phyloP scores from a whole-genome alignment of 2,797 vertebrate species.

The Falco concolor region DNA sequence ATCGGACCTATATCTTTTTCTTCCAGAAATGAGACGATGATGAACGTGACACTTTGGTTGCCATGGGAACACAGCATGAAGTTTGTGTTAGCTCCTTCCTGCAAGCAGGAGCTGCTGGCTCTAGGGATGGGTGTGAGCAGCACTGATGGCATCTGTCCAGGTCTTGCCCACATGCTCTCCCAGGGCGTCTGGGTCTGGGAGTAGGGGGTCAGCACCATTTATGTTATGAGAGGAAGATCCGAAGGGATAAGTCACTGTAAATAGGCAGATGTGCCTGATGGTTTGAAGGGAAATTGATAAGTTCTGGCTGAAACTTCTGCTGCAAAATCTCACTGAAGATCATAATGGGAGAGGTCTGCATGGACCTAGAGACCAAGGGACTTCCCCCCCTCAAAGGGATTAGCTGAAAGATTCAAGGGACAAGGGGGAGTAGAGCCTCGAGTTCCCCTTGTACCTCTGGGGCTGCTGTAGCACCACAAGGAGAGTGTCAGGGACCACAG shows the following conservation, averaged over 20 bases:
- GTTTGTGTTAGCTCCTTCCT: neutral
- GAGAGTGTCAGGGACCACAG: neutral
- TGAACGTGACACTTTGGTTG: constrained; percentile 41
- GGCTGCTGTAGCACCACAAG: neutral
- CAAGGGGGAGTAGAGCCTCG: neutral
- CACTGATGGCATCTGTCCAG: neutral
- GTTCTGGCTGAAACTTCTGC: neutral
- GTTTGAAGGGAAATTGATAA: neutral
- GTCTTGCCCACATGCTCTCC: rapidly evolving
- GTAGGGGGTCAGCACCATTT: rapidly evolving
- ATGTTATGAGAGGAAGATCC: neutral
- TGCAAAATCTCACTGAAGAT: neutral
- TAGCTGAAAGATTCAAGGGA: neutral
- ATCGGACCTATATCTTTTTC: neutral
- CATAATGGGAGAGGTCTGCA: rapidly evolving
- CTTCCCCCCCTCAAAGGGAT: neutral
- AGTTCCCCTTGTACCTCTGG: neutral
- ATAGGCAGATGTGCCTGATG: neutral
- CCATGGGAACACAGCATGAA: constrained; percentile 34
- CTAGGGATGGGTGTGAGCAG: neutral
- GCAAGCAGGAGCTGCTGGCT: neutral
- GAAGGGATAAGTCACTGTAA: neutral
- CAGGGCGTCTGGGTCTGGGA: neutral
- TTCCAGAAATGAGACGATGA: neutral
- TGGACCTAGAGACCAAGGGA: neutral